Percentiles rank a stretch among this genome's conserved stretches.
These are phyloP conservation scores for Hirundo rustica DNA, from an alignment of 2,797 vertebrate genomes.

Conservation along the genomic window DNA sequence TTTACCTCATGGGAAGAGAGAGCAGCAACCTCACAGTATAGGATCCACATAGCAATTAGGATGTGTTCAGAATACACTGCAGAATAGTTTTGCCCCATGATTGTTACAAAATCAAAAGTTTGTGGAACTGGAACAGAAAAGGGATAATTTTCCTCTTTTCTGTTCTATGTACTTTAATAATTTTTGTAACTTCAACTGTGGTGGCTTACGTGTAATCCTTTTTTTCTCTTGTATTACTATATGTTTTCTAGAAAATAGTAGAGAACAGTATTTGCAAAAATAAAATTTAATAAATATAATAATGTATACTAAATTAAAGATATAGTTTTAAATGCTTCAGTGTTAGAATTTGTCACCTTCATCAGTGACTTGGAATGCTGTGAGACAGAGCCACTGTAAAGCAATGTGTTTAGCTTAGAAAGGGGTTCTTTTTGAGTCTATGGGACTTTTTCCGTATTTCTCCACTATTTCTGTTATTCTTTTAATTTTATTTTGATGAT, in stretches of 20 bases:
- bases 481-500: not conserved
- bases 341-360: not conserved
- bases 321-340: not conserved
- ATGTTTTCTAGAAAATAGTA: not conserved
- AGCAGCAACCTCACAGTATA: not conserved
- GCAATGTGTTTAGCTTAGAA: not conserved
- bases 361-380: not conserved
- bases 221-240: not conserved
- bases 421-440: not conserved
- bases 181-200: not conserved
- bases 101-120: not conserved
- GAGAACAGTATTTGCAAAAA: not conserved
- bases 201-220: not conserved
- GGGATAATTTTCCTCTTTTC: not conserved
- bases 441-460: not conserved
- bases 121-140: not conserved
- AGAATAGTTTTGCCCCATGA: not conserved
- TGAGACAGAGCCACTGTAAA: not conserved
- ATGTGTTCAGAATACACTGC: not conserved
- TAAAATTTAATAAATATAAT: not conserved
- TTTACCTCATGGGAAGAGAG: not conserved
- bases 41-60: not conserved
- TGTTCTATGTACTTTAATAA: not conserved
- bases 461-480: not conserved
- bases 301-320: not conserved